A percentile compares a stretch with the other conserved stretches of the same genome.
Evolutionary conservation across 2,797 vertebrate species (phyloP).

Genomic region (Pteropus rufus): DNA sequence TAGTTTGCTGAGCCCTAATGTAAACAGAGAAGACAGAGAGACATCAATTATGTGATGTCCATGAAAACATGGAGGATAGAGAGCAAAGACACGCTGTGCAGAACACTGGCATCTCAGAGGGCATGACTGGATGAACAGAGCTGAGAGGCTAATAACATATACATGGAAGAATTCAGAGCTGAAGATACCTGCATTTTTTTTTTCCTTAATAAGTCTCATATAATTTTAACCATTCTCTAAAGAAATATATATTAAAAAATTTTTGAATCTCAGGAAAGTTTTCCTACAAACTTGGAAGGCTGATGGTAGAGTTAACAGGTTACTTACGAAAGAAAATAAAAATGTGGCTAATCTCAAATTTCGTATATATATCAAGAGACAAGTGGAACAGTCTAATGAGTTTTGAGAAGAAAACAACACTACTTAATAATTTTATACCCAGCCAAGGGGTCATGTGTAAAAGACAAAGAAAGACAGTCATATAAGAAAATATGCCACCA

Average conservation of each 20-base stretch:
- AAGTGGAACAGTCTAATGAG: not conserved
- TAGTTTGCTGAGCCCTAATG: not conserved
- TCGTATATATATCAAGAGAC: not conserved
- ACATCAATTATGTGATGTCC: not conserved
- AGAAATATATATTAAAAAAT: not conserved
- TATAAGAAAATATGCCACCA: not conserved
- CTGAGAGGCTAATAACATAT: not conserved
- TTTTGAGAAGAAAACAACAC: not conserved
- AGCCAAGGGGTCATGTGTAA: not conserved
- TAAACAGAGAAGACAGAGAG: not conserved
- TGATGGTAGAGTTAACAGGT: not conserved
- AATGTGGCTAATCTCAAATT: not conserved
- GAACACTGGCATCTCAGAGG: not conserved
- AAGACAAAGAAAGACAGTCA: not conserved
- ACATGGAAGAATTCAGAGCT: not conserved
- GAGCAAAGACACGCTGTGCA: accelerated
- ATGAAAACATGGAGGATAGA: not conserved
- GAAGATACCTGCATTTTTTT: not conserved
- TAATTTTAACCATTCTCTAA: not conserved
- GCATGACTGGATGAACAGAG: accelerated
- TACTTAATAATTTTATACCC: constrained; percentile 54
- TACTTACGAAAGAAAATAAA: not conserved
- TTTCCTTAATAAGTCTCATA: not conserved
- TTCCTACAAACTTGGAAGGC: not conserved
- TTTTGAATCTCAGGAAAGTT: not conserved